phyloP scores from a whole-genome alignment of 92 coral and sea anemone genomes.

The Pocillopora grandis region DNA sequence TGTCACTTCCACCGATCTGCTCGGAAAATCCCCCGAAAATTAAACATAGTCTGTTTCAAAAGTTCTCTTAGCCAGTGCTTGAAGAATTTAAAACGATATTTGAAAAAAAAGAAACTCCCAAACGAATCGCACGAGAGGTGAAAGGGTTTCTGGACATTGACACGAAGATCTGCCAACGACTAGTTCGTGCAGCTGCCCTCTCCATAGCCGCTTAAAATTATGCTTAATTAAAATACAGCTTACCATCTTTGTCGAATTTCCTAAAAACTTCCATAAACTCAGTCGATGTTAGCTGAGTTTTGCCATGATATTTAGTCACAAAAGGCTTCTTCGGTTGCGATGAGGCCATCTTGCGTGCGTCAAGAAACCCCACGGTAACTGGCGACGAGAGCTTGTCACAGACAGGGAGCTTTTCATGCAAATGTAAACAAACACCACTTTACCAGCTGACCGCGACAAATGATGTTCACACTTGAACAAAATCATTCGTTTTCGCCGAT shows the following conservation, averaged over 20 bases:
- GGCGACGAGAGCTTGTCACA: not conserved
- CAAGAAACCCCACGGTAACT: not conserved
- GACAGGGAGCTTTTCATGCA: conserved; percentile 1
- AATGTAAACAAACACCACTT: conserved; percentile 16
- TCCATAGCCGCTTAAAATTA: not conserved
- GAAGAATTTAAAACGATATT: not conserved
- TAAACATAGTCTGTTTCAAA: not conserved
- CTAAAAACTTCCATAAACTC: conserved; percentile 74
- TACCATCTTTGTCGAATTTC: conserved; percentile 91
- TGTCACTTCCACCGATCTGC: not conserved
- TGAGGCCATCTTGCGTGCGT: conserved; percentile 36
- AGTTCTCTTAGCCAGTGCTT: not conserved
- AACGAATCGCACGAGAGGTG: not conserved
- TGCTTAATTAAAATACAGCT: conserved; percentile 16
- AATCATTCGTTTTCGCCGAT: conserved; percentile 13
- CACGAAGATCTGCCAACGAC: not conserved
- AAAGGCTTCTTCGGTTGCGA: conserved; percentile 33
- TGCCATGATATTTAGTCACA: conserved; percentile 54
- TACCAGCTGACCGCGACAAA: conserved; percentile 25
- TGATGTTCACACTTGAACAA: conserved; percentile 17
- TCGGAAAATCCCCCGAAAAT: not conserved
- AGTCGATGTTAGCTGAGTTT: conserved; percentile 61
- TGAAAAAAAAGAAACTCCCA: not conserved
- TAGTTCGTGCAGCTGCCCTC: conserved; percentile 12
- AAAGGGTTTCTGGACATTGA: not conserved